phyloP scores from a whole-genome alignment of 2,888 invertebrate genomes.

The Eilema depressum region DNA sequence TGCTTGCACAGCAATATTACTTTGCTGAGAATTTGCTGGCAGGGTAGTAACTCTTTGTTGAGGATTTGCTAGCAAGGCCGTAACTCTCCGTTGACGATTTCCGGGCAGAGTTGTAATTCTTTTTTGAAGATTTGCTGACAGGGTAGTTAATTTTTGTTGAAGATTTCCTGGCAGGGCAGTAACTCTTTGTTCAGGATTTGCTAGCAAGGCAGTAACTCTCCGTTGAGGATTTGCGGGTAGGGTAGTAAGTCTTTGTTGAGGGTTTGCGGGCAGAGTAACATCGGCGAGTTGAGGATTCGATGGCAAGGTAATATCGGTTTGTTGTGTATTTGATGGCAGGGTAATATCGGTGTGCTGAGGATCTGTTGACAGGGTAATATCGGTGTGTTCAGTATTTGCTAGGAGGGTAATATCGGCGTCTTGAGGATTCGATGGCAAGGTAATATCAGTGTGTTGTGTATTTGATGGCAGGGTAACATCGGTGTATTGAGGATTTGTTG shows the following conservation, averaged over 20 bases:
- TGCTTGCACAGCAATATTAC: not conserved
- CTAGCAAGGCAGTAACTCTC: no score
- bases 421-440: not conserved
- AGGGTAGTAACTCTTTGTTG: not conserved
- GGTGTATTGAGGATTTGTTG: not conserved
- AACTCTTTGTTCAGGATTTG: not conserved
- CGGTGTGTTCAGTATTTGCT: no score
- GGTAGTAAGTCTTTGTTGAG: no score
- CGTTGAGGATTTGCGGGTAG: not conserved
- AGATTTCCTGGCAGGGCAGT: no score
- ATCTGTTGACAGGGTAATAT: no score
- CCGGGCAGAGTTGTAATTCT: not conserved
- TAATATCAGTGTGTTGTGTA: not conserved
- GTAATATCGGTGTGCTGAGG: not conserved
- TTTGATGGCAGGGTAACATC: not conserved
- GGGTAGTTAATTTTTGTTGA: no score
- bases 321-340: no score
- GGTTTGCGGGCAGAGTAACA: not conserved
- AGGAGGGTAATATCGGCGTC: no score
- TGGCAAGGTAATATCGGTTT: no score
- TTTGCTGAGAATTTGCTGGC: not conserved
- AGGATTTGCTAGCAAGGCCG: no score
- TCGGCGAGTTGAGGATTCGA: no score
- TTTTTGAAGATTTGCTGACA: no score
- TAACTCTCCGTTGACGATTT: not conserved